phyloP scores from a whole-genome alignment of 2,888 invertebrate species.

The Protophormia terraenovae region DNA sequence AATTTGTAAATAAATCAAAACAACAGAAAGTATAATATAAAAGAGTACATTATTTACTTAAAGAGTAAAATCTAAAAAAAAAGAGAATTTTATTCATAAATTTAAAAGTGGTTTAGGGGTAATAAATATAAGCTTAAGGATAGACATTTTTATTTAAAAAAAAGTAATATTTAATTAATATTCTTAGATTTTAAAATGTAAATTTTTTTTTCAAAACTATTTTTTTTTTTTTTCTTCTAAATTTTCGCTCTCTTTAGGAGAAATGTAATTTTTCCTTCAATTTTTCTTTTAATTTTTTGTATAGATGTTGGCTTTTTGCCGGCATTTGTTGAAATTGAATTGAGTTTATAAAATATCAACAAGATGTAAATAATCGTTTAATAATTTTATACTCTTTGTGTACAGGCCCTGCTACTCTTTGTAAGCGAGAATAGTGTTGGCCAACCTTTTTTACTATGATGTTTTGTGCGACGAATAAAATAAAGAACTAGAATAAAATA shows the following conservation, averaged over 20 bases:
- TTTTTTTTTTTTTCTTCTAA: no score
- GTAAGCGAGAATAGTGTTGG: background rate
- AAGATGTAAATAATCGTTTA: conserved; percentile 12
- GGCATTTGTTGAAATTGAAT: conserved; percentile 32
- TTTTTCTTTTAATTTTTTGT: background rate
- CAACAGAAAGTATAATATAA: background rate
- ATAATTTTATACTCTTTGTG: conserved; percentile 17
- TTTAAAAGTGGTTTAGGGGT: no score
- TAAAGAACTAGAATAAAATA: no score
- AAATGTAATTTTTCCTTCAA: background rate
- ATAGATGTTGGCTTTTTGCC: conserved; percentile 1
- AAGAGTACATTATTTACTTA: background rate
- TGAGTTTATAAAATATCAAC: conserved; percentile 20
- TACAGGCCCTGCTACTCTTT: conserved; percentile 8
- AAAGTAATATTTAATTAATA: background rate
- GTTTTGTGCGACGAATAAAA: no score
- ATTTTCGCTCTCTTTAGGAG: background rate
- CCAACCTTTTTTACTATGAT: no score
- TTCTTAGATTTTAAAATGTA: background rate
- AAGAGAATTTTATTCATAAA: background rate
- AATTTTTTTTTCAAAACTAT: background rate
- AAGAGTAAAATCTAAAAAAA: background rate
- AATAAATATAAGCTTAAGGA: no score
- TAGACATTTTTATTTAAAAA: no score
- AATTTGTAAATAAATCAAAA: background rate